Conservation (phyloP, 1,140 invertebrate genomes). For the Vanessa atalanta region DNA sequence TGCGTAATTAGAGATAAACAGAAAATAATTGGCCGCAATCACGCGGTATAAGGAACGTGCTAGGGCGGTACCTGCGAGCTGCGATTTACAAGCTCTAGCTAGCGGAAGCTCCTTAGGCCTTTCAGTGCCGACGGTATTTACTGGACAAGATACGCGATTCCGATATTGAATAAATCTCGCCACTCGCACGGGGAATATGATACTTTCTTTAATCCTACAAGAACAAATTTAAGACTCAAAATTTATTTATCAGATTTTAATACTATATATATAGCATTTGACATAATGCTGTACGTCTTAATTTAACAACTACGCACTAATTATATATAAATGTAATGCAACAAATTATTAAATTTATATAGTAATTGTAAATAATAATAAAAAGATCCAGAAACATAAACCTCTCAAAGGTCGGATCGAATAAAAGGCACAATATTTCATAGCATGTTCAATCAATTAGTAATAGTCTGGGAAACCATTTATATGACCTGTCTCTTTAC, state of each 20-base stretch:
- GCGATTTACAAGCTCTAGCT: slow-evolving; percentile 41
- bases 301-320: too few relatives aligned
- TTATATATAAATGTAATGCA: too few relatives aligned
- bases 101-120: slow-evolving; percentile 47
- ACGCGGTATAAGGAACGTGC: slow-evolving; percentile 68
- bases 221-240: too few relatives aligned
- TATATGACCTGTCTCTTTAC: slow-evolving; percentile 25
- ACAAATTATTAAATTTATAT: too few relatives aligned
- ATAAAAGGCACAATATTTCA: slow-evolving; percentile 9
- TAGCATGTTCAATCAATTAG: slow-evolving; percentile 23
- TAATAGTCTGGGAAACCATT: slow-evolving; percentile 16
- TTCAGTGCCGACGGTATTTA: slow-evolving; percentile 28
- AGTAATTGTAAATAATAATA: too few relatives aligned
- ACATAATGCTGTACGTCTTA: too few relatives aligned
- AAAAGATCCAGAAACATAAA: neutral
- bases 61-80: slow-evolving; percentile 42
- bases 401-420: neutral
- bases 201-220: neutral
- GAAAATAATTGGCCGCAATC: slow-evolving; percentile 80
- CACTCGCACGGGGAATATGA: neutral
- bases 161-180: slow-evolving; percentile 2
- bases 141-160: slow-evolving; percentile 24
- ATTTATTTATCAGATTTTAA: too few relatives aligned
- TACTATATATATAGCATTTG: too few relatives aligned
- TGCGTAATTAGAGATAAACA: slow-evolving; percentile 81